Base-by-base conservation (phyloP, 92 coral and sea anemone genomes). In the Scolanthus callimorphus region DNA sequence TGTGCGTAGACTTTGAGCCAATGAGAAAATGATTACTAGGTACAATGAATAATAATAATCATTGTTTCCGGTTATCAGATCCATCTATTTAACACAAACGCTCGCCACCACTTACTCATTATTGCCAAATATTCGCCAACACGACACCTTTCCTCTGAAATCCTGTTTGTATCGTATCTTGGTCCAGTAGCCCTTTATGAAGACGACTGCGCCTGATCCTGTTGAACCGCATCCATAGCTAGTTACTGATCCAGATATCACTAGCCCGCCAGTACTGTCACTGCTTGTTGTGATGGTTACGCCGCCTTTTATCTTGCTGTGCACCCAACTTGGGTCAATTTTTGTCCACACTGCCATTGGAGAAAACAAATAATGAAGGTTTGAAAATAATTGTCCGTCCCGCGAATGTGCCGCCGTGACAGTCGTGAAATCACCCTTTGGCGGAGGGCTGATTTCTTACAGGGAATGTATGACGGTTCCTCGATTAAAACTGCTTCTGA, bases 121-220 rank as follows among this genome's bases (percentile, higher is more conserved):
- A 31, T 80, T 47, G 26, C 81, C 86, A 80, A 80, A 80, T 25
- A 80, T 48, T 27, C 81, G 59, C 77, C 82, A 81, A 25, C 88
- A 81, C 1, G 82, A 60, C 0, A 55, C 57, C 4, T 0, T 20
- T 27, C 77, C 82, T 11, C 58, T 37, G 34, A 81, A 81, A 29
- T 74, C 78, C 26, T 81, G 88, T 2, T 65, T 68, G 62, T 74
- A 81, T 17, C 72, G 50, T 8, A 81, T 74, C 53, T 57, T 74
- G 12, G 70, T 74, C 88, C 82, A 74, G 72, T 67, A 81, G 27
- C 78, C 88, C 25, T 74, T 74, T 39, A 81, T 74, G 31, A 52
- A 49, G 43, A 67, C 52, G n/a, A 81, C 51, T 0, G 77, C 57
- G 0, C 78, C 88, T 0, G 88, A 37, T 6, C 55, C 46, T 9